phyloP scores from a whole-genome alignment of 1,140 invertebrate species.

The Musca domestica region DNA sequence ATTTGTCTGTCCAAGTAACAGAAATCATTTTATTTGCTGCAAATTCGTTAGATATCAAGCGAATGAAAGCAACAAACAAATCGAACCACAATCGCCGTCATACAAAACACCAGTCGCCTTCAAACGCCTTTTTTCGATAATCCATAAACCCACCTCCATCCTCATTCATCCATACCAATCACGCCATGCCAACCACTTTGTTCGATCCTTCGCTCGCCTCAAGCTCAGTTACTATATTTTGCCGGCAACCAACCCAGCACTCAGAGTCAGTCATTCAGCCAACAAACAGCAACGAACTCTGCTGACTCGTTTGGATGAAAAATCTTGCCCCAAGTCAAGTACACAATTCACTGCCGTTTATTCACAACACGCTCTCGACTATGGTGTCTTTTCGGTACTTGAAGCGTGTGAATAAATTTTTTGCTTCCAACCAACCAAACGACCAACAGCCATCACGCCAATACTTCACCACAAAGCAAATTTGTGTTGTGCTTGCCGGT shows the following conservation, averaged over 20 bases:
- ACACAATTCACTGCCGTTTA: no score
- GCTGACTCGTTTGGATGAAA: not conserved
- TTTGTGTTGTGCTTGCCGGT: not conserved
- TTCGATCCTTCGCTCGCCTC: slow-evolving; percentile 24
- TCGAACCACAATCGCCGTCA: no score
- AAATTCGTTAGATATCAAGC: no score
- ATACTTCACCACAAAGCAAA: no score
- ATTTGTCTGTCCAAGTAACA: no score
- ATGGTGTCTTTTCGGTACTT: not conserved
- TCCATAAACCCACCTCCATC: not conserved
- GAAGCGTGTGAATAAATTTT: slow-evolving; percentile 20
- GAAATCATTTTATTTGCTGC: no score
- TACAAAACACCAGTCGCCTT: no score
- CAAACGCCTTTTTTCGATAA: not conserved
- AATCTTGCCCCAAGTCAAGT: no score
- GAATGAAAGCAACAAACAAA: no score
- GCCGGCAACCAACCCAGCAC: not conserved
- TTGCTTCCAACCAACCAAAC: slow-evolving; percentile 12
- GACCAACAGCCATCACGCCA: slow-evolving; percentile 13
- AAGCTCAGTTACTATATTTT: no score
- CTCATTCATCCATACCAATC: slow-evolving; percentile 1
- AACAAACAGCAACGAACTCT: no score
- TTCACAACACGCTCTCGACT: no score
- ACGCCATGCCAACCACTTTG: not conserved
- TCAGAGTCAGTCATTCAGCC: not conserved